Percentiles rank a stretch among this genome's conserved stretches.
phyloP scores from a whole-genome alignment of 2,888 invertebrate genomes.

The Dendrolimus houi region DNA sequence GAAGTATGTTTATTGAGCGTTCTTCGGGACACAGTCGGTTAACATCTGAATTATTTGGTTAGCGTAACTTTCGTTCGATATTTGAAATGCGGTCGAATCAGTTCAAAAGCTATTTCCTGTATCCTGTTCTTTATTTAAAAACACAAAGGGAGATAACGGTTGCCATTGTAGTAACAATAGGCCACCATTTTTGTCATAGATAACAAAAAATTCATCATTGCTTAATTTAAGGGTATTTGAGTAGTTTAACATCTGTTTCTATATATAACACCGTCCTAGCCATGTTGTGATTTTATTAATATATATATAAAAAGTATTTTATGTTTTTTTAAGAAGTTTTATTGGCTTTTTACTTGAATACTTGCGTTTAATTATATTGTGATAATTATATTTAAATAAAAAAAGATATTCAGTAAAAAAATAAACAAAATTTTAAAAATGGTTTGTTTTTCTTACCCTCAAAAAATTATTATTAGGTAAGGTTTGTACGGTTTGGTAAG shows the following conservation, averaged over 20 bases:
- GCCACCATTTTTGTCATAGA: not conserved
- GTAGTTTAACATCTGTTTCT: not conserved
- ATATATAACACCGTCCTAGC: constrained; percentile 6
- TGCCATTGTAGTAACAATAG: constrained; percentile 12
- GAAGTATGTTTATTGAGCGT: not conserved
- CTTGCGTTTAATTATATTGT: constrained; percentile 59
- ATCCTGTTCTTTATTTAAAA: constrained; percentile 47
- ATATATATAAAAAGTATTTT: constrained; percentile 9
- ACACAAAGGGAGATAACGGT: constrained; percentile 18
- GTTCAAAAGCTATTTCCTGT: constrained; percentile 39
- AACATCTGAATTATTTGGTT: not conserved
- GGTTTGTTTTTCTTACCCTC: constrained; percentile 12
- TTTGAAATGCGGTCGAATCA: not conserved
- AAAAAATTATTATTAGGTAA: not conserved
- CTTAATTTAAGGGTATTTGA: too few relatives aligned
- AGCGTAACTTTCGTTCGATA: not conserved
- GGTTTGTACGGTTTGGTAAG: too few relatives aligned
- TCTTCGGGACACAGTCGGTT: not conserved
- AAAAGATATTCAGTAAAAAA: constrained; percentile 71
- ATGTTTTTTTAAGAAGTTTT: constrained; percentile 55
- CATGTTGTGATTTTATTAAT: constrained; percentile 4
- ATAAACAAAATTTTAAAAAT: constrained; percentile 58
- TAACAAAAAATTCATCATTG: too few relatives aligned
- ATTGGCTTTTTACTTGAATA: constrained; percentile 68
- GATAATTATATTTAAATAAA: constrained; percentile 59